phyloP scores from a whole-genome alignment of 2,888 invertebrate species.

The Hirtodrosophila duncani region DNA sequence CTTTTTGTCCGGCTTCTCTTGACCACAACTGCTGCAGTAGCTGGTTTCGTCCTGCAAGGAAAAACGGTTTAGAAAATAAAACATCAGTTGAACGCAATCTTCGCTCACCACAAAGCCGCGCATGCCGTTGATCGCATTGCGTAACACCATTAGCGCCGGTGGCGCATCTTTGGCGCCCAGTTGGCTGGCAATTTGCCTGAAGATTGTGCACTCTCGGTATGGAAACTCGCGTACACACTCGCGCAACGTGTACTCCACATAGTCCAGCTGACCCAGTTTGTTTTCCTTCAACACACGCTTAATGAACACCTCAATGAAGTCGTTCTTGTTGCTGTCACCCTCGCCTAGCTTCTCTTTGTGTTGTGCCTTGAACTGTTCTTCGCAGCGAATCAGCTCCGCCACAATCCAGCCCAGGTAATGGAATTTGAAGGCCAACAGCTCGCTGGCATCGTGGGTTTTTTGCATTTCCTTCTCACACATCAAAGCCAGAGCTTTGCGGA shows the following conservation, averaged over 20 bases:
- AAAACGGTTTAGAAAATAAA: background rate
- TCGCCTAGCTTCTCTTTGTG: slow-evolving; percentile 77
- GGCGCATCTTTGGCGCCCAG: slow-evolving; percentile 85
- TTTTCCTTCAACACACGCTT: slow-evolving; percentile 87
- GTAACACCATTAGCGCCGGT: slow-evolving; percentile 85
- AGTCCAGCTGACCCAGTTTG: slow-evolving; percentile 84
- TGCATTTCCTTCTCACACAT: slow-evolving; percentile 94
- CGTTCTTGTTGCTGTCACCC: slow-evolving; percentile 74
- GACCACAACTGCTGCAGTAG: slow-evolving; percentile 91
- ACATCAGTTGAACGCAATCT: background rate
- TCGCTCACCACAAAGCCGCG: slow-evolving; percentile 83
- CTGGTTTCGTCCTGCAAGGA: slow-evolving; percentile 80
- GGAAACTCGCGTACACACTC: slow-evolving; percentile 94
- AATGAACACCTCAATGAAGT: slow-evolving; percentile 86
- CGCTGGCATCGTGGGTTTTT: slow-evolving; percentile 88
- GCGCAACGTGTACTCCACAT: slow-evolving; percentile 87
- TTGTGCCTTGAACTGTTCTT: slow-evolving; percentile 82
- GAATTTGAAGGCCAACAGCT: slow-evolving; percentile 93
- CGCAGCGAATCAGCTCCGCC: slow-evolving; percentile 85
- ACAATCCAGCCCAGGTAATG: slow-evolving; percentile 89
- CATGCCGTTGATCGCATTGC: slow-evolving; percentile 92
- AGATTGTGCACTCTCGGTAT: slow-evolving; percentile 91
- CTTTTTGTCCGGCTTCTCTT: slow-evolving; percentile 93
- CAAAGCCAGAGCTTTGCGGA: slow-evolving; percentile 87
- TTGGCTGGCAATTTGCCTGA: slow-evolving; percentile 88